A percentile compares a stretch with the other conserved stretches of the same genome.
phyloP scores from a whole-genome alignment of 2,797 vertebrate genomes.

The Yasuhikotakia modesta region DNA sequence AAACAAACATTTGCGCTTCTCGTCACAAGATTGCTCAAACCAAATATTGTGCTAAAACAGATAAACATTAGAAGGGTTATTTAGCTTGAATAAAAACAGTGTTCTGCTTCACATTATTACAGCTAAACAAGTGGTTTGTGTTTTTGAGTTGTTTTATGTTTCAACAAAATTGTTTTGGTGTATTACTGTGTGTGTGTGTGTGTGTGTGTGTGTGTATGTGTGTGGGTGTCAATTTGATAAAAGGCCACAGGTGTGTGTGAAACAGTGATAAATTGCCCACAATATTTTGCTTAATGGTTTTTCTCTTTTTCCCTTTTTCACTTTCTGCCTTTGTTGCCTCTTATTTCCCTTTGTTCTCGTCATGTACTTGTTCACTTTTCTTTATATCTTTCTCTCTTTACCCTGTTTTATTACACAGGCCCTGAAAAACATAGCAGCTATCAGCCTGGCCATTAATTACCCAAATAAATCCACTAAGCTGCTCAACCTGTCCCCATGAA shows the following conservation, averaged over 20 bases:
- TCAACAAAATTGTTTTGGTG: neutral
- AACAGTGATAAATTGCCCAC: conserved; percentile 46
- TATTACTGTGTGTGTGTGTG: conserved; percentile 20
- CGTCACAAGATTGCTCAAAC: conserved; percentile 16
- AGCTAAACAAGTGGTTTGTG: conserved; percentile 6
- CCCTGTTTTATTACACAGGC: conserved; percentile 76
- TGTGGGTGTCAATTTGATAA: conserved; percentile 20
- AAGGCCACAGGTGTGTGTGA: conserved; percentile 47
- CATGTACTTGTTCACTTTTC: conserved; percentile 50
- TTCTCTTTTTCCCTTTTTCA: conserved; percentile 2
- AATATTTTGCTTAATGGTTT: conserved; percentile 46
- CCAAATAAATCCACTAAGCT: conserved; percentile 94
- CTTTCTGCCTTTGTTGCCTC: conserved; percentile 28
- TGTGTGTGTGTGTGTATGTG: too few species aligned
- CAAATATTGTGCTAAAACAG: conserved; percentile 37
- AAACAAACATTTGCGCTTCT: conserved; percentile 24
- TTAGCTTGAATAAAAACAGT: neutral
- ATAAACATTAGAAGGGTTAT: conserved; percentile 5
- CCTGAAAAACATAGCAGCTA: conserved; percentile 96
- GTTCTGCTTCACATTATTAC: neutral
- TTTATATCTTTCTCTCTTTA: neutral
- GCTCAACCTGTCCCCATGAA: conserved; percentile 82
- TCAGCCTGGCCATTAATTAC: conserved; percentile 98
- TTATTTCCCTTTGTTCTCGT: neutral
- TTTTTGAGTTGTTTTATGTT: neutral